Evolutionary conservation across 2,888 invertebrate species (phyloP), one percentile per base, ranked within the genome.

Genomic region (Sacculina carcini): DNA sequence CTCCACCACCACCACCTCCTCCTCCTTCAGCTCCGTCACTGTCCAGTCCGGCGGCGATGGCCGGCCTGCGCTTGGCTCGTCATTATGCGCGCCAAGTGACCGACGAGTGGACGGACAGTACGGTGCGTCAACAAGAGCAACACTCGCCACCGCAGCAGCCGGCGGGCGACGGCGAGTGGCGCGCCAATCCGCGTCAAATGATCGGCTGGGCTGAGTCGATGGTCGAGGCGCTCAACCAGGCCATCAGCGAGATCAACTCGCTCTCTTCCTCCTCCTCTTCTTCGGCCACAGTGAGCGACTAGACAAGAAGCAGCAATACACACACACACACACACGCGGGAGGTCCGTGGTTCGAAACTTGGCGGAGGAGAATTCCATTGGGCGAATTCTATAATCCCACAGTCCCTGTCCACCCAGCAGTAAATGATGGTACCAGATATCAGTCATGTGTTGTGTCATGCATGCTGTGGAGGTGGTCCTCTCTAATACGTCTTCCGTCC

Each of bases 21-120:
- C 66, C 12, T 67, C 67, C 57, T 69, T 69, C 53, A 64, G 68
- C 60, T 60, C 66, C 71, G 1, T 50, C 53, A 14, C 51, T 48
- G 16, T 24, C 38, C 39, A 50, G 48, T 14, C 36, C 36, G 32
- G 51, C 46, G 5, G 49, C 49, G 9, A 49, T 49, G 16, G 28
- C 36, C 3, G 14, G 49, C 3, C 48, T 53, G 10, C 44, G 48
- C 16, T 51, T 51, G 42, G 51, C 53, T 12, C 47, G 53, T 7
- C 53, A 53, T 51, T 51, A 50, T 24, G 52, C 52, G 16, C 48
- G 51, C 28, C 51, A 50, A 3, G 48, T 50, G 28, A 50, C 50
- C 5, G 52, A 53, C 23, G 52, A 50, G 24, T 32, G 46, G 14
- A 46, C 50, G 29, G 46, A 32, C 21, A 36, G 14, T 21, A 24